Evolutionary conservation across 2,888 invertebrate species (phyloP).

Genomic region (Autographa gamma): DNA sequence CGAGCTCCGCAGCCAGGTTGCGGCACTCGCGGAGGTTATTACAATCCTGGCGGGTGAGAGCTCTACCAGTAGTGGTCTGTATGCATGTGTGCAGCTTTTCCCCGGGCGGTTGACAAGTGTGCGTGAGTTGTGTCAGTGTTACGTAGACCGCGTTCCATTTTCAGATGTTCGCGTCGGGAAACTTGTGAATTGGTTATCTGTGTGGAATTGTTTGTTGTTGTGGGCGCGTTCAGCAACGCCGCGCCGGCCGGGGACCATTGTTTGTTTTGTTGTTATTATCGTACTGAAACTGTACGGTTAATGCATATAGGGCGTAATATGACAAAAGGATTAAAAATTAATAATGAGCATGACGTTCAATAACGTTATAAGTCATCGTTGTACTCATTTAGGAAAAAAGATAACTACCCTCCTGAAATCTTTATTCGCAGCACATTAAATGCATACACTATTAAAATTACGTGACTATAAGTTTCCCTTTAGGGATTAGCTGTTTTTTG

Average conservation of each 20-base stretch:
- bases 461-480: conserved; percentile 45
- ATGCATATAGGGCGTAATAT: conserved; percentile 55
- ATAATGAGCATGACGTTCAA: conserved; percentile 3
- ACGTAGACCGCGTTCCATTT: conserved; percentile 79
- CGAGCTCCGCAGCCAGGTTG: conserved; percentile 67
- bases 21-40: conserved; percentile 44
- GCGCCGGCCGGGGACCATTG: conserved; percentile 69
- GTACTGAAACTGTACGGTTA: conserved; percentile 69
- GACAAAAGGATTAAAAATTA: conserved; percentile 31
- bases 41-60: conserved; percentile 65
- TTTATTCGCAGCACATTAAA: background rate
- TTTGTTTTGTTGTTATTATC: conserved; percentile 86
- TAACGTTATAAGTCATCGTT: background rate
- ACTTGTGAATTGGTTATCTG: conserved; percentile 85
- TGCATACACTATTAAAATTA: conserved; percentile 22
- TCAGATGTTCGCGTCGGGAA: conserved; percentile 74
- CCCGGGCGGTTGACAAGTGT: conserved; percentile 76
- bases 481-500: conserved; percentile 60
- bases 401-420: conserved; percentile 4
- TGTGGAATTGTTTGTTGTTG: conserved; percentile 75
- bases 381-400: conserved; percentile 2
- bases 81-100: conserved; percentile 72
- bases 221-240: conserved; percentile 74
- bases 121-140: conserved; percentile 73
- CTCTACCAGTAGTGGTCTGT: conserved; percentile 62